Evolutionary conservation across 2,113 vertebrate genomes (phyloP), one percentile per base, ranked within the genome.

Genomic region (Labeo catla): DNA sequence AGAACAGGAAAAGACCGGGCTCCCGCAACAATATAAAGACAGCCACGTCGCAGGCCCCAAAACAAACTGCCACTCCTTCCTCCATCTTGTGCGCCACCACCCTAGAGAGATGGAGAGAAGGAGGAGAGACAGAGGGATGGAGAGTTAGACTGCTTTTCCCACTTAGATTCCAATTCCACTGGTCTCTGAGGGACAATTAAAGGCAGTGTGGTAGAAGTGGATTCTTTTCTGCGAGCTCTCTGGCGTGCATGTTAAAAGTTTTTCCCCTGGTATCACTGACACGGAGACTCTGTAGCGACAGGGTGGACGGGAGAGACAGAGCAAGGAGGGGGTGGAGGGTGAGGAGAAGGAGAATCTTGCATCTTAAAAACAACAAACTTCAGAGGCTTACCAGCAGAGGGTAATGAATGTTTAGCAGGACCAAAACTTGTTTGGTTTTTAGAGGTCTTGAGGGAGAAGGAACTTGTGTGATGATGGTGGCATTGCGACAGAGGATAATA

Each of bases 171-270:
- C 94, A 95, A 94, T 94, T 93, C 94, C 91, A 89, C 89, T 85
- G 89, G 93, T 95, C 94, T 95, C 94, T 90, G 85, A 93, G 95
- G 95, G 93, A 94, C 94, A 95, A 95, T 95, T 95, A 95, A 91
- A 93, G 89, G 86, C 90, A 91, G 93, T 91, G 91, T 91, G 92
- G 91, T 93, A 94, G 91, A 93, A 93, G 92, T 92, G 80, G 86
- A 91, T 90, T 92, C 92, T 92, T 92, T 73, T 80, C 70, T 92
- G 92, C 91, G 91, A 90, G 92, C 92, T 92, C 90, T 92, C 92
- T 91, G 92, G 90, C 91, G 88, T 93, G 92, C 93, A 94, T 94
- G 93, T 93, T 93, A 92, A 91, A 92, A 83, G 88, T 91, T 8
- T 90, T 91, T 86, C 91, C 68, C 91, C 89, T 92, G 91, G 92